These are phyloP conservation scores for Dolichoris vasculosae DNA, from an alignment of 1,140 invertebrate genomes.

Conservation along the genomic window DNA sequence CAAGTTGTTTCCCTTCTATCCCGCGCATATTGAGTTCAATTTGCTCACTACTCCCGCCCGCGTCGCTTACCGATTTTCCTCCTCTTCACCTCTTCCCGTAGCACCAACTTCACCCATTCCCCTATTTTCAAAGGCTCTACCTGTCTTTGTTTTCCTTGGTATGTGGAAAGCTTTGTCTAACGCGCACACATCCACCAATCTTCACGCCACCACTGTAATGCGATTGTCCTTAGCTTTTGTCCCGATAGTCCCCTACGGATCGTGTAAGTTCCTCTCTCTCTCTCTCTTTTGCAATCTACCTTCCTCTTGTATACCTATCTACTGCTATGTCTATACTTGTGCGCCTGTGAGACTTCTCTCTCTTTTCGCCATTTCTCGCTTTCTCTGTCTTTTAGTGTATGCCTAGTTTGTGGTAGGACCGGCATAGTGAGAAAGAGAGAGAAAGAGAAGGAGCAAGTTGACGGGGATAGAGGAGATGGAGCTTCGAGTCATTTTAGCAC, in stretches of 20 bases:
- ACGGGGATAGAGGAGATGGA: constrained; percentile 8
- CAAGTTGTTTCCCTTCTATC: constrained; percentile 74
- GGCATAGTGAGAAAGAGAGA: constrained; percentile 2
- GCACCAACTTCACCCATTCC: not conserved
- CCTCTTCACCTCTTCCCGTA: not conserved
- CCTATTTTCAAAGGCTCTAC: not conserved
- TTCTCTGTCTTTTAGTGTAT: not conserved
- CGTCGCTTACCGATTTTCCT: not conserved
- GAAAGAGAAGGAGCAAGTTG: not conserved
- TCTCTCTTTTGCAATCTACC: not conserved
- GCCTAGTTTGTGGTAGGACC: not conserved
- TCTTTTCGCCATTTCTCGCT: not conserved
- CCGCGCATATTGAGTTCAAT: constrained; percentile 74
- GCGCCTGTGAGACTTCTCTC: not conserved
- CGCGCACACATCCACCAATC: constrained; percentile 19
- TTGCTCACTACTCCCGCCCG: constrained; percentile 60
- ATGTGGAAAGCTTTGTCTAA: not conserved
- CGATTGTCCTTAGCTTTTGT: constrained; percentile 69
- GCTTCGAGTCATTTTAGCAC: constrained; percentile 50
- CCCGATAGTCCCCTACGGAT: constrained; percentile 59
- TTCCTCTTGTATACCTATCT: not conserved
- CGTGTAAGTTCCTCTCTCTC: constrained; percentile 19
- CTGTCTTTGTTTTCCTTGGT: not conserved
- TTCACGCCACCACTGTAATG: constrained; percentile 63
- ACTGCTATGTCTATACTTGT: not conserved